These are phyloP conservation scores for Patella ulyssiponensis DNA, from an alignment of 2,888 invertebrate genomes.

Conservation along the genomic window DNA sequence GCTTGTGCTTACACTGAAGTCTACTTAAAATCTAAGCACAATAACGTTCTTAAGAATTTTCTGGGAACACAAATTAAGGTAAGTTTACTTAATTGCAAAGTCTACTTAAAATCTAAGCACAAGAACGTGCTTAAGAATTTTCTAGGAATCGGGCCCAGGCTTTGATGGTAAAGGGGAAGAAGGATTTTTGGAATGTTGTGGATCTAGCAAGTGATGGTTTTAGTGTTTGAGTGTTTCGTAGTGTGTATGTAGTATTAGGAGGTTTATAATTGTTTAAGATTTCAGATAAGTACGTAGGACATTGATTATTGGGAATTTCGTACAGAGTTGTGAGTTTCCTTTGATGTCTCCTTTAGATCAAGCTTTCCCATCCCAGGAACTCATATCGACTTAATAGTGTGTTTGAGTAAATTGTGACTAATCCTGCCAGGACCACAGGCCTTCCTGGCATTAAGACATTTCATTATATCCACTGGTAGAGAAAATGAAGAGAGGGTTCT, in stretches of 20 bases:
- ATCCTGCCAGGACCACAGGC: not conserved
- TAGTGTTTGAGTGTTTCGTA: not conserved
- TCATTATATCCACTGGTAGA: not conserved
- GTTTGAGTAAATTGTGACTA: not conserved
- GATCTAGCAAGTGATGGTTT: not conserved
- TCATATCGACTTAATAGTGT: not conserved
- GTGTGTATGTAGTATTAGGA: not conserved
- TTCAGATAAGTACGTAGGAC: not conserved
- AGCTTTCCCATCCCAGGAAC: constrained; percentile 9
- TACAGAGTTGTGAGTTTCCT: not conserved
- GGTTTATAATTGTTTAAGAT: not conserved
- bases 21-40: too few species aligned
- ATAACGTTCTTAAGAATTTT: too few species aligned
- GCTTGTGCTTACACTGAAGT: too few species aligned
- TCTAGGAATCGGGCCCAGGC: too few species aligned
- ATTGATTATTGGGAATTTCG: not conserved
- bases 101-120: too few species aligned
- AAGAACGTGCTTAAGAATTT: too few species aligned
- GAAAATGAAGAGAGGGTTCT: not conserved
- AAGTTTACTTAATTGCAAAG: too few species aligned
- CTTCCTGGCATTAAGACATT: not conserved
- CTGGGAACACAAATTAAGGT: too few species aligned
- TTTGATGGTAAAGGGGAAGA: not conserved
- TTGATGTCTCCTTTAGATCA: not conserved
- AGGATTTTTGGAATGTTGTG: not conserved